Evolutionary conservation across 2,797 vertebrate species (phyloP).

Genomic region (Perodicticus potto): DNA sequence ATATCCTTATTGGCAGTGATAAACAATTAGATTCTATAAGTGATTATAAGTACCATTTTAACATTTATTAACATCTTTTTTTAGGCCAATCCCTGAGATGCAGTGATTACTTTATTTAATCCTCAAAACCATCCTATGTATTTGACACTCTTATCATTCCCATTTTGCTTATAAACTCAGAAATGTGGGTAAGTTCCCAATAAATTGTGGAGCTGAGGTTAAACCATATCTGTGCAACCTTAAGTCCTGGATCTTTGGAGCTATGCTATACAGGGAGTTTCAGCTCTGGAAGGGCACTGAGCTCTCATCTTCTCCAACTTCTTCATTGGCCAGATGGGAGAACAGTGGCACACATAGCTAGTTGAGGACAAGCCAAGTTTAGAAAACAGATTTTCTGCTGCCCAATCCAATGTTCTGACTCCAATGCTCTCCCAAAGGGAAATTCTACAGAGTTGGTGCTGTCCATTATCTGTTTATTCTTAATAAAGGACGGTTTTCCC

Average conservation of each 20-base stretch:
- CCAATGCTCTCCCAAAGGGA: not conserved
- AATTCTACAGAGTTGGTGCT: not conserved
- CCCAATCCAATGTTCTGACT: not conserved
- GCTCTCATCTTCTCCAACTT: not conserved
- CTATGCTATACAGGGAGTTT: not conserved
- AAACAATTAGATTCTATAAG: not conserved
- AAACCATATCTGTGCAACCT: accelerated
- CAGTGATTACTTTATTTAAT: not conserved
- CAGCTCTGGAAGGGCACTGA: not conserved
- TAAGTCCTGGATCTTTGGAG: not conserved
- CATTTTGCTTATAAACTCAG: not conserved
- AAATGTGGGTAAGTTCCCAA: not conserved
- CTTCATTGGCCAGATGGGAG: not conserved
- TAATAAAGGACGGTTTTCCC: not conserved
- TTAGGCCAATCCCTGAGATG: not conserved
- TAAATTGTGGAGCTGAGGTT: not conserved
- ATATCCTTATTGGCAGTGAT: too few relatives aligned
- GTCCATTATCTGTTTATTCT: not conserved
- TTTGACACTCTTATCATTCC: not conserved
- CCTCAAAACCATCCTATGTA: not conserved
- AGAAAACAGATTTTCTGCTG: not conserved
- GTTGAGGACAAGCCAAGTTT: not conserved
- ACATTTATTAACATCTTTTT: not conserved
- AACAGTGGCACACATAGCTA: not conserved
- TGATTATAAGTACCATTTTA: not conserved